phyloP scores from a whole-genome alignment of 2,888 invertebrate species.

The Galerucella nymphaeae region DNA sequence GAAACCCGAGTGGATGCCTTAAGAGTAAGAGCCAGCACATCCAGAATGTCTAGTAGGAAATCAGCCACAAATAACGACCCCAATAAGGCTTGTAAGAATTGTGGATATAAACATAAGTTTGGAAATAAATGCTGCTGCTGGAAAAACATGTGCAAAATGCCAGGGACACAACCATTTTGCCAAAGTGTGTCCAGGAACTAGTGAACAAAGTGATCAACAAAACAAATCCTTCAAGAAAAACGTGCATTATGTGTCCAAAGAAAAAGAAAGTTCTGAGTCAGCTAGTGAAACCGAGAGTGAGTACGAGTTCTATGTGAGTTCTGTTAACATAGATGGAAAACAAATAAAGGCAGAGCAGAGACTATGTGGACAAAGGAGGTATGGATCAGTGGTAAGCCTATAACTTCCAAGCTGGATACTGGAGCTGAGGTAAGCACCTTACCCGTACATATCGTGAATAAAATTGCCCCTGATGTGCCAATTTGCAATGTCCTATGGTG shows the following conservation, averaged over 20 bases:
- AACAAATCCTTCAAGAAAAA: background rate
- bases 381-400: constrained; percentile 25
- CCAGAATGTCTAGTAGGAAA: constrained; percentile 22
- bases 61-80: too few species aligned
- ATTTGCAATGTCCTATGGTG: constrained; percentile 34
- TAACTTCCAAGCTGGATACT: constrained; percentile 40
- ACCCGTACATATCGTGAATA: constrained; percentile 29
- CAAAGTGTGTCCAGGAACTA: constrained; percentile 6
- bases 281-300: constrained; percentile 27
- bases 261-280: constrained; percentile 11
- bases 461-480: constrained; percentile 7
- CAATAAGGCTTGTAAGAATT: too few species aligned
- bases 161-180: constrained; percentile 26
- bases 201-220: background rate
- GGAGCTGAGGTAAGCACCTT: constrained; percentile 41
- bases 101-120: too few species aligned
- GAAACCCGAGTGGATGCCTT: constrained; percentile 6
- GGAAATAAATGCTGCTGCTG: background rate
- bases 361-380: constrained; percentile 35
- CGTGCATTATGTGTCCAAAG: constrained; percentile 9
- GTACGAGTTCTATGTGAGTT: constrained; percentile 34
- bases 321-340: constrained; percentile 8
- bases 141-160: constrained; percentile 31
- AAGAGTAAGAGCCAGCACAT: constrained; percentile 12
- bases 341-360: background rate